A percentile compares a stretch with the other conserved stretches of the same genome.
phyloP scores from a whole-genome alignment of 1,140 invertebrate genomes.

The Apis laboriosa region DNA sequence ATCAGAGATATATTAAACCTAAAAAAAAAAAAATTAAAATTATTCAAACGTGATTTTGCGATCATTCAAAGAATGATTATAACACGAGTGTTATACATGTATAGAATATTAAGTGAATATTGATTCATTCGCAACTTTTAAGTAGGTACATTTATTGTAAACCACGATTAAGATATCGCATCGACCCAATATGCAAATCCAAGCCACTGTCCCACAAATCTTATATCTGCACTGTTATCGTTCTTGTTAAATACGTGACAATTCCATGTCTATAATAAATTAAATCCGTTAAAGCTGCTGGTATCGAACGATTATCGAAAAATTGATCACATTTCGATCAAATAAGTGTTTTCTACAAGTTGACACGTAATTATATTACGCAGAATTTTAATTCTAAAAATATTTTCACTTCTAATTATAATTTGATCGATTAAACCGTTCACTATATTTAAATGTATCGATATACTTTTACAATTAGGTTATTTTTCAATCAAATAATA shows the following conservation, averaged over 20 bases:
- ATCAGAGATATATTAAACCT: neutral
- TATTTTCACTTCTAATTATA: too few species aligned
- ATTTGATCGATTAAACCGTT: too few species aligned
- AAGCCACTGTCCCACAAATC: conserved; percentile 9
- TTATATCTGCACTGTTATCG: conserved; percentile 25
- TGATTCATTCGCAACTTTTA: neutral
- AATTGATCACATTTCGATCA: neutral
- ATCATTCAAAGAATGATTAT: too few species aligned
- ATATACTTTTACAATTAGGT: too few species aligned
- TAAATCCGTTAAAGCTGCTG: neutral
- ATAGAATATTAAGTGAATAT: neutral
- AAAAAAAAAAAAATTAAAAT: neutral
- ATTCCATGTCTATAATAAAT: conserved; percentile 18
- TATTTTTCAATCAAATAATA: too few species aligned
- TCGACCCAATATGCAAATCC: conserved; percentile 39
- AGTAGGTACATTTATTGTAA: neutral
- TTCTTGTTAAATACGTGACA: conserved; percentile 18
- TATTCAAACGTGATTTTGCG: neutral
- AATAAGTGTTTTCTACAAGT: neutral
- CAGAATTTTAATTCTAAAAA: too few species aligned
- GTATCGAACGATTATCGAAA: neutral
- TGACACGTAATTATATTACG: too few species aligned
- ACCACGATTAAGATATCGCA: conserved; percentile 26
- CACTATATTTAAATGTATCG: too few species aligned
- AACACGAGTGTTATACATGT: too few species aligned